Percentiles rank a stretch among this genome's conserved stretches.
These are phyloP conservation scores for Encarsia formosa DNA, from an alignment of 2,888 invertebrate genomes.

Conservation along the genomic window DNA sequence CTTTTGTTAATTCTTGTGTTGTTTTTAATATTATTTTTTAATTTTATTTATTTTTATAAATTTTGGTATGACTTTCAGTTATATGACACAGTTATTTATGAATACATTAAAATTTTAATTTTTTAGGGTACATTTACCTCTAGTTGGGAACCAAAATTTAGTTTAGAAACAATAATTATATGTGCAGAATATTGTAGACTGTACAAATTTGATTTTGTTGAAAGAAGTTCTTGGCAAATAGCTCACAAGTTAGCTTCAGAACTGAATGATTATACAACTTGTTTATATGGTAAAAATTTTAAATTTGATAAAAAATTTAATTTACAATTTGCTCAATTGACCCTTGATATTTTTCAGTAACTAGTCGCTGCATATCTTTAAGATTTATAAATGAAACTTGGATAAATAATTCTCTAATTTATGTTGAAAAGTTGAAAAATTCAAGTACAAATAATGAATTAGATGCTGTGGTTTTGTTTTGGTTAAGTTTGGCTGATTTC, in stretches of 20 bases:
- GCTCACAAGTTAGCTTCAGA: slow-evolving; percentile 37
- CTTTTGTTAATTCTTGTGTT: not conserved
- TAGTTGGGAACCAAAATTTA: slow-evolving; percentile 33
- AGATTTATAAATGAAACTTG: slow-evolving; percentile 36
- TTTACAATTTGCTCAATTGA: slow-evolving; percentile 3
- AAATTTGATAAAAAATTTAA: not conserved
- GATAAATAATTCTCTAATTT: slow-evolving; percentile 35
- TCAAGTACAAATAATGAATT: slow-evolving; percentile 27
- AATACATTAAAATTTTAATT: too few relatives aligned
- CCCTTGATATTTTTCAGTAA: slow-evolving; percentile 31
- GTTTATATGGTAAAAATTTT: slow-evolving; percentile 37
- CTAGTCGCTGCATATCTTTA: slow-evolving; percentile 38
- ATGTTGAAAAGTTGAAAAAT: slow-evolving; percentile 25
- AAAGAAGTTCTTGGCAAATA: slow-evolving; percentile 40
- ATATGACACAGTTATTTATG: too few relatives aligned
- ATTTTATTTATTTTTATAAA: slow-evolving; percentile 1
- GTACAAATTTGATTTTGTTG: slow-evolving; percentile 38
- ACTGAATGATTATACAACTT: slow-evolving; percentile 31
- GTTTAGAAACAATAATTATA: slow-evolving; percentile 36
- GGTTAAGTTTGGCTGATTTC: slow-evolving; percentile 41
- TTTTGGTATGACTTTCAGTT: too few relatives aligned
- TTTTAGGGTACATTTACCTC: slow-evolving; percentile 31
- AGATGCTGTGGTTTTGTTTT: slow-evolving; percentile 36
- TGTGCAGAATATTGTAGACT: slow-evolving; percentile 44
- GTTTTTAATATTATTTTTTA: not conserved